Evolutionary conservation across 2,113 vertebrate genomes (phyloP).

Genomic region (Sturnira hondurensis): DNA sequence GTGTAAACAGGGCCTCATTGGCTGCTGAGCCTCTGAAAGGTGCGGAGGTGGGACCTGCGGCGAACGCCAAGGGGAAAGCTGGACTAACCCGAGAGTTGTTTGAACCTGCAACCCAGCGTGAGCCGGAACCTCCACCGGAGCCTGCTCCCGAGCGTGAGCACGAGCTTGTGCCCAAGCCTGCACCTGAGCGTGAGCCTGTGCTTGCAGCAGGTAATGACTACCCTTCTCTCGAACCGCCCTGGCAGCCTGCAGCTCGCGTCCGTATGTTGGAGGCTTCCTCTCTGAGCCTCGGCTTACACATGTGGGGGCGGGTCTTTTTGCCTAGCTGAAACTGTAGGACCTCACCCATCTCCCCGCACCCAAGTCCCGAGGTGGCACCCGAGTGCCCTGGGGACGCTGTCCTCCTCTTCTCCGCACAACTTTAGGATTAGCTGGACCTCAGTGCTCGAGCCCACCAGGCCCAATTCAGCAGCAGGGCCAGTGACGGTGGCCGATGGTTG

Average conservation of each 20-base stretch:
- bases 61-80: fast-evolving
- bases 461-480: not conserved
- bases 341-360: not conserved
- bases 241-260: not conserved
- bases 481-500: not conserved
- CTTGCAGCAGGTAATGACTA: not conserved
- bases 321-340: not conserved
- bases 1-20: not conserved
- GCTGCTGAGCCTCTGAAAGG: fast-evolving
- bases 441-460: not conserved
- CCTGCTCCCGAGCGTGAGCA: fast-evolving
- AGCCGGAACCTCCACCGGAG: not conserved
- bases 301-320: not conserved
- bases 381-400: not conserved
- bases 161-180: not conserved
- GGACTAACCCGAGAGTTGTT: fast-evolving
- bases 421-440: fast-evolving
- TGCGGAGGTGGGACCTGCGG: not conserved
- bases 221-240: fast-evolving
- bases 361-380: fast-evolving
- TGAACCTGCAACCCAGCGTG: fast-evolving
- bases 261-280: not conserved
- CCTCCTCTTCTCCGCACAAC: not conserved
- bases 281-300: not conserved
- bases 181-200: fast-evolving